phyloP scores from a whole-genome alignment of 2,888 invertebrate genomes.

The Rotaria macrura region DNA sequence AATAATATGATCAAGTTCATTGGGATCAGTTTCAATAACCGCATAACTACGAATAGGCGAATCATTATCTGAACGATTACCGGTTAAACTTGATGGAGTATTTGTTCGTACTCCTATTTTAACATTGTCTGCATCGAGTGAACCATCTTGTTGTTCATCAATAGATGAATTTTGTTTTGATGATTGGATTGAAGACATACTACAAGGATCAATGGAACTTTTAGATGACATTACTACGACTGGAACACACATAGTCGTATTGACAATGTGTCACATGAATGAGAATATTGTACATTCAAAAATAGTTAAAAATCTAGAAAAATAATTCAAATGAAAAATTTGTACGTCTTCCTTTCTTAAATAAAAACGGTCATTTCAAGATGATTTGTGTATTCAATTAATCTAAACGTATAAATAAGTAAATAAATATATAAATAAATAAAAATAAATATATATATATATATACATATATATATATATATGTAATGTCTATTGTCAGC shows the following conservation, averaged over 20 bases:
- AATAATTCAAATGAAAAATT: too few species aligned
- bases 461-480: too few species aligned
- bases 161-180: not conserved
- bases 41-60: constrained; percentile 4
- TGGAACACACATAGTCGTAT: not conserved
- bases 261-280: not conserved
- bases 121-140: not conserved
- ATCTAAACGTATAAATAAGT: too few species aligned
- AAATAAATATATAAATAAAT: too few species aligned
- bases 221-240: not conserved
- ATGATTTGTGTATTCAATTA: not conserved
- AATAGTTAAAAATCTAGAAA: too few species aligned
- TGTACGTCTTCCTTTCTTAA: too few species aligned
- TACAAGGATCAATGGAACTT: not conserved
- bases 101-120: not conserved
- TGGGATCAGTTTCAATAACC: constrained; percentile 1
- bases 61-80: not conserved
- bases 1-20: constrained; percentile 6
- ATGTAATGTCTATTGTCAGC: not conserved
- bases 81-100: not conserved
- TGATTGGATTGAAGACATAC: not conserved
- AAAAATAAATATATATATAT: too few species aligned
- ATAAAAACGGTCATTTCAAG: not conserved
- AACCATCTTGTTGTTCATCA: not conserved
- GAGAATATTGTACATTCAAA: not conserved